Percentiles rank a stretch among this genome's conserved stretches.
These are phyloP conservation scores for Neoascia interrupta DNA, from an alignment of 2,888 invertebrate species.

Conservation along the genomic window DNA sequence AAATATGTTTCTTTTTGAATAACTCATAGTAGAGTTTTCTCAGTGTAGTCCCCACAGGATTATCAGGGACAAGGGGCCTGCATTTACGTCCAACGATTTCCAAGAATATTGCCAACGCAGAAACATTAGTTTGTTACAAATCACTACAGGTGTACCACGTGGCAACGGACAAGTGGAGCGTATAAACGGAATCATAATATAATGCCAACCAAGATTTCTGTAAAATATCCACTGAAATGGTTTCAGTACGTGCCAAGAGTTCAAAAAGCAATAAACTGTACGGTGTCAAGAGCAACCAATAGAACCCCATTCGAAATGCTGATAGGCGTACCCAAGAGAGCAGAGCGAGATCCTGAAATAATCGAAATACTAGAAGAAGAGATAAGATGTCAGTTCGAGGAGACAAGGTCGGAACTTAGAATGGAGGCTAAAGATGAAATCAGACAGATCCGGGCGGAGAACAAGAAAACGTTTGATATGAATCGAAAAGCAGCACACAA, in stretches of 20 bases:
- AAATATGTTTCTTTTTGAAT: too few relatives aligned
- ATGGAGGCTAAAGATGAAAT: constrained; percentile 14
- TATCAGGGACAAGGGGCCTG: constrained; percentile 74
- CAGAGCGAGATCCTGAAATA: neutral
- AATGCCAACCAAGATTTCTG: constrained; percentile 3
- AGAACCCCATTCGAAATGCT: constrained; percentile 43
- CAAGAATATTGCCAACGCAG: constrained; percentile 72
- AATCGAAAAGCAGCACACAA: constrained; percentile 18
- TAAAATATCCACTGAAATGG: constrained; percentile 9
- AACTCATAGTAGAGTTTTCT: too few relatives aligned
- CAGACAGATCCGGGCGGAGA: constrained; percentile 30
- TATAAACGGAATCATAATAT: constrained; percentile 71
- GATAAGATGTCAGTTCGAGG: constrained; percentile 3
- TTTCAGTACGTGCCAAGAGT: neutral
- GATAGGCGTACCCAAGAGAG: neutral
- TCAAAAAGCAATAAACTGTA: neutral
- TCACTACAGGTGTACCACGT: constrained; percentile 73
- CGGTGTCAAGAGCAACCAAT: constrained; percentile 10
- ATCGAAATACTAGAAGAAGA: constrained; percentile 9
- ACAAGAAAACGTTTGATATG: constrained; percentile 31
- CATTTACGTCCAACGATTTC: constrained; percentile 75
- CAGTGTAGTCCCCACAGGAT: constrained; percentile 73
- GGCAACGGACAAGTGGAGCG: constrained; percentile 77
- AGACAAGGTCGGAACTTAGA: constrained; percentile 16
- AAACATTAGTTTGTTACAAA: constrained; percentile 72